Evolutionary conservation across 2,888 invertebrate species (phyloP), one percentile per base, ranked within the genome.

Genomic region (Hipparchia sbordonii): DNA sequence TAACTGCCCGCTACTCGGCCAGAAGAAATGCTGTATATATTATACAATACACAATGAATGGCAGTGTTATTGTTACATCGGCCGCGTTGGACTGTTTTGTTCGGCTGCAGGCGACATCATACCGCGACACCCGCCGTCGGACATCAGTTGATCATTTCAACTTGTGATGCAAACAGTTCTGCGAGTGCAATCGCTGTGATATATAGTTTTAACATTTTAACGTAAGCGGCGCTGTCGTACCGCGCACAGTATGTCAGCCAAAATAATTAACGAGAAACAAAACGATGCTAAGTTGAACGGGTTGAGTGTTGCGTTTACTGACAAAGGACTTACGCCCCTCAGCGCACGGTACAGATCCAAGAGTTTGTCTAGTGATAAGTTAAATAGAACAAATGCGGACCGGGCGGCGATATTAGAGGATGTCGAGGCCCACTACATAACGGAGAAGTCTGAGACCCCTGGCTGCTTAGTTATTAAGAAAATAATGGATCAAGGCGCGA

Each of bases 341-440:
- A 92, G 89, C 76, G 86, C 84, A 65, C 85, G 91, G 80, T 92
- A 90, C 79, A 86, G 91, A 73, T 92, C 93, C 56, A 93, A 90
- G 77, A 93, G 93, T 90, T 87, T 93, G 79, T 93, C 93, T 57
- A 91, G 92, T 90, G 93, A 93, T 88, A 93, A 93, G 84, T 89
- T 93, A 81, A 92, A 91, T 78, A 88, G 91, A 81, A 83, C 85
- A 23, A 91, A 92, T 78, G 90, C 89, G 68, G 93, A 93, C 80
- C 87, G 92, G 10, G 89, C 92, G 7, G 93, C 93, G 51, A 93
- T 93, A 71, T 80, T 93, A 80, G 90, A 92, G 77, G 92, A 93
- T 87, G 87, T 90, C 13, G 93, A 93, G 75, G 88, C 86, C 45
- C 87, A 92, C 68, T 87, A 92, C 81, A 80, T 92, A 71, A 83